Evolutionary conservation across 2,888 invertebrate genomes (phyloP), one percentile per base, ranked within the genome.

Genomic region (Chrysodeixis includens): DNA sequence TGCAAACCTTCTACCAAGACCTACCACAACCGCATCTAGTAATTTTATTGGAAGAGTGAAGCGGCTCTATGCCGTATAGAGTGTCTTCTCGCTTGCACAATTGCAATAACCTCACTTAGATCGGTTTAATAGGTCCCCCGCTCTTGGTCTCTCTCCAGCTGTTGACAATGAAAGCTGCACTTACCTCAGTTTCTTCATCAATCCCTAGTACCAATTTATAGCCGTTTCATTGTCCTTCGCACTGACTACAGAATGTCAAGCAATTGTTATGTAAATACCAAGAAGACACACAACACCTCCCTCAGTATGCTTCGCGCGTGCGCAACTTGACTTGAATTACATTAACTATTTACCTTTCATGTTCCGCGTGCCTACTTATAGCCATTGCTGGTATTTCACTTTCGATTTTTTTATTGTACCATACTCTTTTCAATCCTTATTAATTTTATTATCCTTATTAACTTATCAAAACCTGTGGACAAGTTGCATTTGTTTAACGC

Each of bases 251-350:
- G 6, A 26, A 26, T 26, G 26, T 26, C n/a, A 40, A 40, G 40
- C 40, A 40, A 40, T 40, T n/a, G 40, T 40, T 40, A 40, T 40
- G 40, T n/a, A 40, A 40, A 40, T 40, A n/a, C 40, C 14, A 14
- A n/a, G 35, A 12, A n/a, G n/a, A 12, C 40, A 3, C 7, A 40
- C 7, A 40, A 35, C 4, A n/a, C 14, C 6, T 4, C 26, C 6
- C 3, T 40, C n/a, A 40, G 40, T 40, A 40, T 40, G 40, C 40
- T 7, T n/a, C 5, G 12, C 40, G 40, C 40, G n/a, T 40, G n/a
- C 40, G 40, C 40, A 40, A n/a, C 40, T 40, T 40, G 40, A 40
- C 40, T 40, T 40, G 40, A 40, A 40, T 40, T 14, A 5, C 14
- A 40, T 40, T 40, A 40, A 40, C n/a, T 40, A 6, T 40, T 40